A percentile compares a stretch with the other conserved stretches of the same genome.
Conservation (phyloP, 2,113 vertebrate genomes). For the Pterocles gutturalis region DNA sequence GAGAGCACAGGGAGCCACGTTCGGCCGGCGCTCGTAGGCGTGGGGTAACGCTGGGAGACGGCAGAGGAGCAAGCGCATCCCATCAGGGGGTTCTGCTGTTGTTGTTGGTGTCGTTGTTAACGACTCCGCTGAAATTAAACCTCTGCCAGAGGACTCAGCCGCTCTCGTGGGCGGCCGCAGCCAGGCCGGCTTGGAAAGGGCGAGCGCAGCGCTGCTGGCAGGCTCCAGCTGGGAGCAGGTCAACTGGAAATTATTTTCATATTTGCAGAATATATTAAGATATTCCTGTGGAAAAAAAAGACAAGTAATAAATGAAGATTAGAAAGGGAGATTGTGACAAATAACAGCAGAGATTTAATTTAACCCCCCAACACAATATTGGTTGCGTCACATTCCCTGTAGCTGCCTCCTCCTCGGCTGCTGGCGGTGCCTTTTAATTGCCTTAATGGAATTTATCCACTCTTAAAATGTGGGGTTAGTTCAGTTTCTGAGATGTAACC, state of each 20-base stretch:
- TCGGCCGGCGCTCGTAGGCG: accelerated
- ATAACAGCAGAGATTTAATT: neutral
- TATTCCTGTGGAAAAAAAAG: neutral
- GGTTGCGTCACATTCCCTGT: neutral
- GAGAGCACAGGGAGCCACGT: accelerated
- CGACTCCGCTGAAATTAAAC: neutral
- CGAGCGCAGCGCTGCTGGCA: neutral
- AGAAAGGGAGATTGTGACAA: neutral
- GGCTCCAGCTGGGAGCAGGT: neutral
- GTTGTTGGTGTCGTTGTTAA: neutral
- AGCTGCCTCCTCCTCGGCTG: neutral
- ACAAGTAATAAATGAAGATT: neutral
- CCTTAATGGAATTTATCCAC: neutral
- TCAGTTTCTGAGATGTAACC: neutral
- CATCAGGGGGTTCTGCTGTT: neutral
- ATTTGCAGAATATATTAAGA: neutral
- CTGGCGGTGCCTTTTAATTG: neutral
- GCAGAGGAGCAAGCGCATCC: neutral
- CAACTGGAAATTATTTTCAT: neutral
- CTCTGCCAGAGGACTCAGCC: neutral
- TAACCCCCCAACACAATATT: neutral
- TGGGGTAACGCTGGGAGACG: neutral
- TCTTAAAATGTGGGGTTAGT: neutral
- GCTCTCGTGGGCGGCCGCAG: neutral
- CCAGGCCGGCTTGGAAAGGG: neutral